Base-by-base conservation (phyloP, 2,797 vertebrate genomes). In the Hypotaenidia philippensis region DNA sequence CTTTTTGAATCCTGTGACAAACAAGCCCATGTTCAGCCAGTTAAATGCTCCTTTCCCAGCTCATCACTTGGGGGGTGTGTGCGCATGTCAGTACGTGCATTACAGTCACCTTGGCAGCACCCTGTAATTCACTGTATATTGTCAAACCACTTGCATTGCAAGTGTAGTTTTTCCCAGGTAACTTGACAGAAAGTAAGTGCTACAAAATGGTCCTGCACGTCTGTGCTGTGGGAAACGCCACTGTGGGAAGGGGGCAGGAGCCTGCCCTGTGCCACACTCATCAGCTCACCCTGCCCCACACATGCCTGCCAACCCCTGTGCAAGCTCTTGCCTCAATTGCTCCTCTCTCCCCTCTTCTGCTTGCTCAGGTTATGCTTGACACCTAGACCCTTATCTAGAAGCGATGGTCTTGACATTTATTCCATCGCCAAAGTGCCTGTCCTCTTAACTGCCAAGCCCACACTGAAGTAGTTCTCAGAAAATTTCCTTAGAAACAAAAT, bases 401-500 rank as follows among this genome's bases (percentile, higher is more conserved):
- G 83, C 21, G 4, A 34, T 34, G 70, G 84, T 63, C 92, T 96
- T 96, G 90, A 95, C 74, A 74, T 93, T 95, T 93, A 93, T 40
- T 82, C 83, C 57, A 21, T 12, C 36, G 26, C 59, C 93, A 59
- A 94, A 97, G 91, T 82, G 60, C 60, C 55, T 87, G 89, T 93
- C 92, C 75, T 95, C 80, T 95, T 66, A 84, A 61, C 65, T 93
- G 91, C 90, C 93, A 96, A 96, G 69, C 74, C 83, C 84, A 94
- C 44, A 34, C 85, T 88, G 74, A 93, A 97, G 93, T 52, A 80
- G 87, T 84, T 93, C 95, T 95, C 59, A 49, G 57, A 45, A 94
- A 95, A 91, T 45, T 85, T 72, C 96, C 97, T 94, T 96, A 82
- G 95, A 94, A 96, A 96, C 94, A 87, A 90, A 96, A 93, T 44